Percentiles rank a stretch among this genome's conserved stretches.
phyloP scores from a whole-genome alignment of 2,797 vertebrate species.

The Cuculus canorus region DNA sequence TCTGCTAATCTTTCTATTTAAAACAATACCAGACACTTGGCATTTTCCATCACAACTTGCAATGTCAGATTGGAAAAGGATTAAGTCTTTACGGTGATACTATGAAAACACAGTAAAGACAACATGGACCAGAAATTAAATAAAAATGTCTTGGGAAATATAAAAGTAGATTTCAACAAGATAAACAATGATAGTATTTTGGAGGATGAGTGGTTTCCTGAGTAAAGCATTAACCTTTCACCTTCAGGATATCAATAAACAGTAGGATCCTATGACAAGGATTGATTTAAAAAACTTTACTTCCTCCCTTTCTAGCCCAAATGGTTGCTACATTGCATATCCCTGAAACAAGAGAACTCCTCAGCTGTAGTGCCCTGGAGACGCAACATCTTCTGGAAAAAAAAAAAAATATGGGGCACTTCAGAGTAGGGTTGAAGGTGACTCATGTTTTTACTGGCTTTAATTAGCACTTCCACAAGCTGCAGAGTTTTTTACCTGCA shows the following conservation, averaged over 20 bases:
- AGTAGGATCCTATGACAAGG: constrained; percentile 26
- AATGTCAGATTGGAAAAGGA: constrained; percentile 66
- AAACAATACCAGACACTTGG: constrained; percentile 52
- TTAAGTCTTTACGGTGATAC: constrained; percentile 62
- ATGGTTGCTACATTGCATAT: not conserved
- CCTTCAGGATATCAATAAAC: constrained; percentile 59
- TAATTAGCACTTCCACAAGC: constrained; percentile 62
- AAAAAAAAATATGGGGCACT: not conserved
- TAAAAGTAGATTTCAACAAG: constrained; percentile 70
- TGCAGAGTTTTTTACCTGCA: constrained; percentile 38
- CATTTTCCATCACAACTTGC: constrained; percentile 64
- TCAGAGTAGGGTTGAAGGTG: constrained; percentile 41
- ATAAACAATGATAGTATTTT: constrained; percentile 74
- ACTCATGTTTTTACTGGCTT: constrained; percentile 44
- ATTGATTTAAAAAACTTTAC: constrained; percentile 56
- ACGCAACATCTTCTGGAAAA: not conserved
- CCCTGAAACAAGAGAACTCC: constrained; percentile 5
- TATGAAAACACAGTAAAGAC: constrained; percentile 53
- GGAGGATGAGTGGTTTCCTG: constrained; percentile 67
- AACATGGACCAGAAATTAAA: constrained; percentile 61
- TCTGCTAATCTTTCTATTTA: constrained; percentile 47
- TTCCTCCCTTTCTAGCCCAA: not conserved
- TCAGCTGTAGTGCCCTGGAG: not conserved
- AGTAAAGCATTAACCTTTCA: constrained; percentile 73
- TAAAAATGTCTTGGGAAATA: constrained; percentile 71